Percentiles rank a stretch among this genome's conserved stretches.
These are phyloP conservation scores for Sciurus vulgaris DNA, from an alignment of 2,797 vertebrate species.

Conservation along the genomic window DNA sequence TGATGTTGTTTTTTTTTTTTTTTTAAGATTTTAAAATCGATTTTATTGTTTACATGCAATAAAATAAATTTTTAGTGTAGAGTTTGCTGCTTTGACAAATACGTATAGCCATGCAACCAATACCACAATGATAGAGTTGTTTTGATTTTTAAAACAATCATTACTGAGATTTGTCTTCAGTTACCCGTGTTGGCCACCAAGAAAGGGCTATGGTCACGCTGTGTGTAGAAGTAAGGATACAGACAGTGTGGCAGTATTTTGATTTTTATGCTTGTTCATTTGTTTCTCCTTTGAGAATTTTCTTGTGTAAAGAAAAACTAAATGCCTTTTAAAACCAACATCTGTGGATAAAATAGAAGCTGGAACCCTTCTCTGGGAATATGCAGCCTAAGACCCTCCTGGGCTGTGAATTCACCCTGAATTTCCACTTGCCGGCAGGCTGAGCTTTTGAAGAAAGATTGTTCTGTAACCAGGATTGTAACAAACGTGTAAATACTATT, in stretches of 20 bases:
- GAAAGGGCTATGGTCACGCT: background rate
- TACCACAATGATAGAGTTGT: background rate
- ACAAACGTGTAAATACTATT: slow-evolving; percentile 87
- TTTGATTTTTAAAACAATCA: slow-evolving; percentile 61
- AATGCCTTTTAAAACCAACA: slow-evolving; percentile 77
- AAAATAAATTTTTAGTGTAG: background rate
- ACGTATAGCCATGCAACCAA: background rate
- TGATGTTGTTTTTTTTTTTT: too few relatives aligned
- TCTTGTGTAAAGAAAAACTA: slow-evolving; percentile 74
- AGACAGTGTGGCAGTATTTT: slow-evolving; percentile 54
- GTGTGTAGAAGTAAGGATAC: background rate
- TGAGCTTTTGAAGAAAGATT: slow-evolving; percentile 83
- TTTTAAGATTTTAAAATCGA: background rate
- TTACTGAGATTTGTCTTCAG: slow-evolving; percentile 71
- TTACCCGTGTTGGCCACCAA: slow-evolving; percentile 18
- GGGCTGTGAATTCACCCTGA: slow-evolving; percentile 70
- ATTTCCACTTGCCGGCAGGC: slow-evolving; percentile 77
- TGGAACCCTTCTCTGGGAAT: slow-evolving; percentile 53
- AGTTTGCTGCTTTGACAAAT: background rate
- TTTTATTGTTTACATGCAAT: background rate
- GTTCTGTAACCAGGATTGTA: slow-evolving; percentile 85
- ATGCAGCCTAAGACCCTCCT: slow-evolving; percentile 72
- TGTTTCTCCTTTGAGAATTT: slow-evolving; percentile 29
- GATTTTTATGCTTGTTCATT: background rate
- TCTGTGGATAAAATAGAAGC: slow-evolving; percentile 76